A percentile compares a stretch with the other conserved stretches of the same genome.
Evolutionary conservation across 1,140 invertebrate species (phyloP).

Genomic region (Bombus cullumanus): DNA sequence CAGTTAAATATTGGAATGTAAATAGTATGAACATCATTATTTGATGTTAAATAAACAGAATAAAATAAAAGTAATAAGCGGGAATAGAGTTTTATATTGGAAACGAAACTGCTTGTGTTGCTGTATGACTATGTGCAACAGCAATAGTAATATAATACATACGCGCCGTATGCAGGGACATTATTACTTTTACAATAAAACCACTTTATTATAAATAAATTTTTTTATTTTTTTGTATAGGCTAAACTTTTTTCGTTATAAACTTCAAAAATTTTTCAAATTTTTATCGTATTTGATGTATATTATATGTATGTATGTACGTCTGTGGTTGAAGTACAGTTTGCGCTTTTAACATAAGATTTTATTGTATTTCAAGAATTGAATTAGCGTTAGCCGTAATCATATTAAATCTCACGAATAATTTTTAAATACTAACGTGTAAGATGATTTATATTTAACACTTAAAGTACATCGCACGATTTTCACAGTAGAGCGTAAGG

Average conservation of each 20-base stretch:
- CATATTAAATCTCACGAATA: background rate
- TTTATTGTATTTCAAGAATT: background rate
- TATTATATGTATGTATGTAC: background rate
- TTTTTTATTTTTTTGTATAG: background rate
- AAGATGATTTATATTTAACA: background rate
- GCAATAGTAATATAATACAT: too few relatives aligned
- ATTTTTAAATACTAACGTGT: background rate
- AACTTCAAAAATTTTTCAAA: background rate
- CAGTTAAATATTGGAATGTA: background rate
- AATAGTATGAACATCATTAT: too few relatives aligned
- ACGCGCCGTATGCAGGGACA: too few relatives aligned
- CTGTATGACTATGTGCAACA: background rate
- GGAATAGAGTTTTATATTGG: background rate
- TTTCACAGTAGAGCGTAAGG: background rate
- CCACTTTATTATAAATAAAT: background rate
- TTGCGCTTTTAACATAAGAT: background rate
- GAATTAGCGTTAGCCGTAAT: background rate
- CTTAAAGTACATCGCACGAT: background rate
- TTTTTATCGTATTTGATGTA: background rate
- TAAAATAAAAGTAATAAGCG: background rate
- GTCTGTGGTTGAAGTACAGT: background rate
- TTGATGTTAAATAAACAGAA: too few relatives aligned
- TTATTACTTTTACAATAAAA: background rate
- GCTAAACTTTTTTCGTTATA: background rate
- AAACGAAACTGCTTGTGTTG: background rate